Evolutionary conservation across 2,888 invertebrate species (phyloP), one percentile per base, ranked within the genome.

Genomic region (Leptopilina syphax): DNA sequence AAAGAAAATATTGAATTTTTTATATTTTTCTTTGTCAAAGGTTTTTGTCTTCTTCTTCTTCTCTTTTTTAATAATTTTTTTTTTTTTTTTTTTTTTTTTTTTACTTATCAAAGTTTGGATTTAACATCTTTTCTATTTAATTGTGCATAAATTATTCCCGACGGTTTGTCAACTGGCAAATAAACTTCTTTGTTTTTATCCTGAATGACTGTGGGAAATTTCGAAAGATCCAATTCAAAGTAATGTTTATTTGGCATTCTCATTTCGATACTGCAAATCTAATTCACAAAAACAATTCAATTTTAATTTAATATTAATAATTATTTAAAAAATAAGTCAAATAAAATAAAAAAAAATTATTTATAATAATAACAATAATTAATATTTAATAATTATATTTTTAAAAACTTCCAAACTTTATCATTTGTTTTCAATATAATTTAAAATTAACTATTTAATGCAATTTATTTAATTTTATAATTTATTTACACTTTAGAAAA

Each of bases 231-330:
- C 66, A 96, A 94, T 85, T 94, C 94, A 86, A 95, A 94, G 89
- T 96, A 96, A 89, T 97, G 96, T 87, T 96, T 96, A 91, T 97
- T 97, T 0, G 97, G 96, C 95, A 96, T 95, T 81, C 94, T 94
- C 95, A 96, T 96, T 85, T 95, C 94, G 77, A 96, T 95, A 89
- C 94, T 94, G 5, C 93, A 92, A 68, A 96, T 94, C 95, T 96
- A 93, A 24, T 66, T 66, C 5, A 34, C 34, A 34, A 34, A 34
- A 34, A 3, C 3, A 34, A 34, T 2, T 34, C 34, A 34, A 34
- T 34, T 34, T 34, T 34, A 34, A 34, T 34, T 18, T 18, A 18
- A 18, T 3, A 34, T 3, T 34, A 34, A 34, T 2, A 2, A 34
- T 34, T 34, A 34, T 34, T 12, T 68, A 68, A 47, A n/a, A 50